Base-by-base conservation (phyloP, 2,888 invertebrate genomes). In the Prosapia bicincta region DNA sequence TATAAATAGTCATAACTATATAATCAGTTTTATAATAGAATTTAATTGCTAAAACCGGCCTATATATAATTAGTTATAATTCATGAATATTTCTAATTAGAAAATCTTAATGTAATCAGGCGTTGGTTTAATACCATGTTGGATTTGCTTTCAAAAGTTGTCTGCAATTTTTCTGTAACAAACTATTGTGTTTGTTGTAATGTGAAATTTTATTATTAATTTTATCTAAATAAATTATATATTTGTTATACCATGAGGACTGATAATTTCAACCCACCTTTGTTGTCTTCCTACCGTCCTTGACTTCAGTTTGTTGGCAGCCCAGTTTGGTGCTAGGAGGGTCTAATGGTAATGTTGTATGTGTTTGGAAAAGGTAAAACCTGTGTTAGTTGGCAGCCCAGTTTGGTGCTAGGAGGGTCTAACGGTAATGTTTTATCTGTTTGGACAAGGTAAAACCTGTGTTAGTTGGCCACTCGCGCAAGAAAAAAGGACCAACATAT, bases 111-210 rank as follows among this genome's bases (percentile, higher is more conserved):
- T 5, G 13, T 54, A 54, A 5, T 20, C 54, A 38, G 38, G 13
- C 15, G 10, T 38, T 38, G 38, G 3, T 54, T 3, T 54, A 20
- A n/a, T 2, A 54, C 54, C 54, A 54, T 54, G 20, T 20, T 20
- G 2, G 10, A 10, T 54, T 54, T 54, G 54, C 54, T 54, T 54
- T 54, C 54, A 20, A 54, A 5, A 54, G 20, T 2, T 54, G n/a
- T 5, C 54, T 54, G 13, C 54, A 54, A 20, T 38, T 38, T 38
- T 38, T 10, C n/a, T 54, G 54, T 20, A 54, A n/a, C 54, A 54
- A 20, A 54, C 54, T 69, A 30, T 65, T 69, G 30, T 74, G 26
- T 69, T 30, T 74, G 69, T 74, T 74, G 74, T 69, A 65, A 38
- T 71, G 71, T 71, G 43, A 10, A 67, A 69, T 30, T 74, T 69